These are phyloP conservation scores for Philaethria dido DNA, from an alignment of 2,888 invertebrate genomes.

Conservation along the genomic window DNA sequence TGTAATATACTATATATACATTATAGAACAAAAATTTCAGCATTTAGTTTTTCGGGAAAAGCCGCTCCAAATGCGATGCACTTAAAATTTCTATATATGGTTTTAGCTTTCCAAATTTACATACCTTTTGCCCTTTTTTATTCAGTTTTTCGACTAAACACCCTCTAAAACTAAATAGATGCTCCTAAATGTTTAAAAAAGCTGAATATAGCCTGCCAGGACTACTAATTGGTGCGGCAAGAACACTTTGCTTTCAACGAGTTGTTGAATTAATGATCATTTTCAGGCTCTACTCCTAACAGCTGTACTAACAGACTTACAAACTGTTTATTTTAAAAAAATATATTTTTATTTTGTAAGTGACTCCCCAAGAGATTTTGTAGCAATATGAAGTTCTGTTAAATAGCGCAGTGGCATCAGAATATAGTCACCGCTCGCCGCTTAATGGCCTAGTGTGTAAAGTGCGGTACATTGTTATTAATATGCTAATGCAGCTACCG, in stretches of 20 bases:
- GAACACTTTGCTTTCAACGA: conserved; percentile 42
- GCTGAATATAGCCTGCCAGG: conserved; percentile 26
- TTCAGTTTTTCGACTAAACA: not conserved
- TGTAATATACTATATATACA: too few species aligned
- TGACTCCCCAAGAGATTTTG: conserved; percentile 17
- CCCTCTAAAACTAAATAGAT: not conserved
- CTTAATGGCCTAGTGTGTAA: conserved; percentile 10
- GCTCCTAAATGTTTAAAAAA: conserved; percentile 15
- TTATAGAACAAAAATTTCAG: too few species aligned
- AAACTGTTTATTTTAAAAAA: conserved; percentile 16
- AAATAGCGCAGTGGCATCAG: not conserved
- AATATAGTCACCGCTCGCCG: conserved; percentile 14
- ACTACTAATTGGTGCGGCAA: conserved; percentile 42
- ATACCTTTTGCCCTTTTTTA: not conserved
- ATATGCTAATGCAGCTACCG: conserved; percentile 18
- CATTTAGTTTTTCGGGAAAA: too few species aligned
- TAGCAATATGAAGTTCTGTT: conserved; percentile 12
- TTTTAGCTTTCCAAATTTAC: not conserved
- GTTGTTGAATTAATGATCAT: conserved; percentile 46
- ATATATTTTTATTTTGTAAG: conserved; percentile 13
- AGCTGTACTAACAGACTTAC: conserved; percentile 29
- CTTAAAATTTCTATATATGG: not conserved
- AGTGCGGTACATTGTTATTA: conserved; percentile 26
- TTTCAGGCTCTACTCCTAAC: conserved; percentile 33
- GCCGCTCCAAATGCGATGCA: too few species aligned